These are phyloP conservation scores for Monopterus albus DNA, from an alignment of 2,113 vertebrate genomes.

Conservation along the genomic window DNA sequence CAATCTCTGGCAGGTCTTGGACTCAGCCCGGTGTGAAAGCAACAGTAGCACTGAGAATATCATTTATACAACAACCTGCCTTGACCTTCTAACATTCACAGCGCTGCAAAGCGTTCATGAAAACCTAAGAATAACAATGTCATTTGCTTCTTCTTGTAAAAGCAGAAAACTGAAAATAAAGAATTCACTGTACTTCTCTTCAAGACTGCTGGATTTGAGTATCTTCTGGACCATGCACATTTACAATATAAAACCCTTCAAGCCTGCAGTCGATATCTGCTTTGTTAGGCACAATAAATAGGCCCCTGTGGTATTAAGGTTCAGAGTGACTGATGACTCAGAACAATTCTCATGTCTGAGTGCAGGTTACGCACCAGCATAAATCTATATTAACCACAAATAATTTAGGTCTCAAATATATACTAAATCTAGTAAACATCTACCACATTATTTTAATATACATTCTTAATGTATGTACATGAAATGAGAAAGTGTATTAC, in stretches of 20 bases:
- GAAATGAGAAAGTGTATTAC: conserved; percentile 57
- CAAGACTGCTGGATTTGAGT: conserved; percentile 62
- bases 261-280: conserved; percentile 59
- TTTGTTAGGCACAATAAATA: conserved; percentile 74
- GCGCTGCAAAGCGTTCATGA: conserved; percentile 28
- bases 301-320: conserved; percentile 80
- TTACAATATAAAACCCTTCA: conserved; percentile 66
- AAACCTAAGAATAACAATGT: conserved; percentile 30
- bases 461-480: conserved; percentile 81
- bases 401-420: conserved; percentile 77
- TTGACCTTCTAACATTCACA: conserved; percentile 54
- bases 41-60: conserved; percentile 43
- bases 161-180: conserved; percentile 38
- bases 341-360: conserved; percentile 66
- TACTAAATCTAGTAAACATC: conserved; percentile 75
- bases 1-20: conserved; percentile 24
- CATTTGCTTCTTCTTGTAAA: conserved; percentile 34
- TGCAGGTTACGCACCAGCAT: conserved; percentile 72
- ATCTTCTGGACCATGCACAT: conserved; percentile 65
- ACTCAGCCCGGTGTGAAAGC: conserved; percentile 28
- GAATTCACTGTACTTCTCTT: conserved; percentile 52
- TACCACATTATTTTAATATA: conserved; percentile 72
- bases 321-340: conserved; percentile 72
- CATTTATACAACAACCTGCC: conserved; percentile 23
- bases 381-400: conserved; percentile 75